Conservation (phyloP, 2,888 invertebrate species). For the Brachylomia viminalis region DNA sequence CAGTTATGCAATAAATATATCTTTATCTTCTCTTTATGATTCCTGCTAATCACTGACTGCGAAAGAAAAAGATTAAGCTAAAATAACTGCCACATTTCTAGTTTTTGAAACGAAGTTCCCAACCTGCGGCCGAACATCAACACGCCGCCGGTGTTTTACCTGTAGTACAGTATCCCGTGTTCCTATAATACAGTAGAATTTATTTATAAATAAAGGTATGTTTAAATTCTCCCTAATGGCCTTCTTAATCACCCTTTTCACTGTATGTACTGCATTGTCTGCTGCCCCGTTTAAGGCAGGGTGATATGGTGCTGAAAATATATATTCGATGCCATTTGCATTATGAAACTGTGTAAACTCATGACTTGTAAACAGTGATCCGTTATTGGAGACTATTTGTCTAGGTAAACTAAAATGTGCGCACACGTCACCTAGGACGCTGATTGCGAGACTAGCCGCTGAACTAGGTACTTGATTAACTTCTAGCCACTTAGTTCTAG, state of each 20-base stretch:
- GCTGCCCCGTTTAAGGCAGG: too few species aligned
- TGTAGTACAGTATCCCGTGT: background rate
- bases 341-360: too few species aligned
- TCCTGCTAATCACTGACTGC: background rate
- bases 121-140: constrained; percentile 1
- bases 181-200: background rate
- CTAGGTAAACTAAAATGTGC: constrained; percentile 1
- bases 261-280: too few species aligned
- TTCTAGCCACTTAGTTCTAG: constrained; percentile 54
- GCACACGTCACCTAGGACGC: constrained; percentile 3
- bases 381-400: background rate
- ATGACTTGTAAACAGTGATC: background rate
- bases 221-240: constrained; percentile 28
- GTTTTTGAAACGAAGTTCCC: too few species aligned
- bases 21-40: too few species aligned
- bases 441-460: background rate
- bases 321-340: too few species aligned
- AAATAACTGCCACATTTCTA: background rate
- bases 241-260: too few species aligned
- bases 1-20: too few species aligned
- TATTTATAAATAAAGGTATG: constrained; percentile 12
- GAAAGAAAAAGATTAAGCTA: background rate
- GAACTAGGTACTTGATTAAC: constrained; percentile 15
- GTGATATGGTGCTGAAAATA: too few species aligned
- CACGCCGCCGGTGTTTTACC: background rate